Conservation (phyloP, 2,797 vertebrate genomes). For the Sitta carolinensis region DNA sequence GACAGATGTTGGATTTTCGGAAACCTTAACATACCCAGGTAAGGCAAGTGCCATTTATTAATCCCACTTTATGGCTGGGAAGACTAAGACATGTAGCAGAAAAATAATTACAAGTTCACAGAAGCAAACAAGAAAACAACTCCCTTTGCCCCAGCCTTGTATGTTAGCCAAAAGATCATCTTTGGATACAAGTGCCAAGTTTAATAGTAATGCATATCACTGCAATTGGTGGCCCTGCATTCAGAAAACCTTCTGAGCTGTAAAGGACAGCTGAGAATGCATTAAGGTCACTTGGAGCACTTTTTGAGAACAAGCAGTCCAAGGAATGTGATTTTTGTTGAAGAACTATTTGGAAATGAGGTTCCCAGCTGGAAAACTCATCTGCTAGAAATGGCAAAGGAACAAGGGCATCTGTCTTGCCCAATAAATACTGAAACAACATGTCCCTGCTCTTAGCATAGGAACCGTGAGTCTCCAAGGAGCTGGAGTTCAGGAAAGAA, state of each 20-base stretch:
- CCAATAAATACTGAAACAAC: conserved; percentile 24
- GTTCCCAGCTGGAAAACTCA: conserved; percentile 50
- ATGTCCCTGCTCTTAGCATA: neutral
- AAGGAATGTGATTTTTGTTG: conserved; percentile 18
- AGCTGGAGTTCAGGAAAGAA: neutral
- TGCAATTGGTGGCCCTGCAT: neutral
- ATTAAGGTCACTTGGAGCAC: conserved; percentile 4
- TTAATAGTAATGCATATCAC: neutral
- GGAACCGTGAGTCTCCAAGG: neutral
- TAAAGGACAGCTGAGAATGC: neutral
- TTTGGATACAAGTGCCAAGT: neutral
- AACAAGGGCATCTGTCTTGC: conserved; percentile 19
- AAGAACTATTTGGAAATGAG: conserved; percentile 29
- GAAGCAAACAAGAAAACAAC: neutral
- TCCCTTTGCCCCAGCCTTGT: neutral
- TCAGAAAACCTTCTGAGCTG: neutral
- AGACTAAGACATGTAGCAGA: neutral
- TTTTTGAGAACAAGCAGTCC: conserved; percentile 32
- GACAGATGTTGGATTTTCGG: neutral
- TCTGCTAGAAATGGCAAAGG: conserved; percentile 19
- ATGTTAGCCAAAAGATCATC: neutral
- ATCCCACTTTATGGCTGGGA: neutral
- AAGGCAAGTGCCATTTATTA: neutral
- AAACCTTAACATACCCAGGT: neutral
- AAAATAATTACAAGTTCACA: neutral